Evolutionary conservation across 2,113 vertebrate genomes (phyloP).

Genomic region (Piprites chloris): DNA sequence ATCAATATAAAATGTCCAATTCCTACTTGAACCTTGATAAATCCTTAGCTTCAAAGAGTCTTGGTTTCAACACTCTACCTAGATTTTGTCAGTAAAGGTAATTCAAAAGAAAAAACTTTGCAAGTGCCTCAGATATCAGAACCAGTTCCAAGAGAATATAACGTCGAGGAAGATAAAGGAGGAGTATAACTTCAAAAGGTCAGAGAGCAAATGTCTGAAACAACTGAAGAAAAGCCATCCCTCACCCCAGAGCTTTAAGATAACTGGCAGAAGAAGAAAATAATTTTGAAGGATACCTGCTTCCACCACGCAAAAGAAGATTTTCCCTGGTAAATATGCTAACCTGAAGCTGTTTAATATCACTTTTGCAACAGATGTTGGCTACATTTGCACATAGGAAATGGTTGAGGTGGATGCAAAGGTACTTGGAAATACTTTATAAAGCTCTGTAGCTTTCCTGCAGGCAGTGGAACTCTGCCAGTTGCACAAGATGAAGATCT

Average conservation of each 20-base stretch:
- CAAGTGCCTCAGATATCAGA: background rate
- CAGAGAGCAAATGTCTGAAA: background rate
- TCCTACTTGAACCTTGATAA: conserved; percentile 11
- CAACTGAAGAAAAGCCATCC: background rate
- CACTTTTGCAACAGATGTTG: conserved; percentile 9
- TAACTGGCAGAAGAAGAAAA: background rate
- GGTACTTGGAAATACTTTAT: conserved; percentile 21
- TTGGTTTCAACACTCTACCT: background rate
- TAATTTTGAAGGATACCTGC: background rate
- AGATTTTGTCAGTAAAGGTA: background rate
- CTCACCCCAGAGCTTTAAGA: background rate
- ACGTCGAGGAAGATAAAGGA: background rate
- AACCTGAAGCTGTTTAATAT: background rate
- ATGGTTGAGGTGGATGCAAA: conserved; percentile 8
- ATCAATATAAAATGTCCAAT: background rate
- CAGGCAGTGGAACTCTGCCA: conserved; percentile 39
- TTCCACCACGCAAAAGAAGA: background rate
- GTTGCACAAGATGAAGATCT: conserved; percentile 4
- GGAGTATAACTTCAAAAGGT: background rate
- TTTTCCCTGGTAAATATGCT: background rate
- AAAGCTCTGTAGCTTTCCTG: background rate
- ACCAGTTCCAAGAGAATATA: conserved; percentile 1
- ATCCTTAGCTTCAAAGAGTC: background rate
- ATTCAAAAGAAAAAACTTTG: background rate
- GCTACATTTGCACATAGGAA: conserved; percentile 9